Percentiles rank a stretch among this genome's conserved stretches.
Conservation (phyloP, 2,113 vertebrate species). For the Leucoraja erinaceus region DNA sequence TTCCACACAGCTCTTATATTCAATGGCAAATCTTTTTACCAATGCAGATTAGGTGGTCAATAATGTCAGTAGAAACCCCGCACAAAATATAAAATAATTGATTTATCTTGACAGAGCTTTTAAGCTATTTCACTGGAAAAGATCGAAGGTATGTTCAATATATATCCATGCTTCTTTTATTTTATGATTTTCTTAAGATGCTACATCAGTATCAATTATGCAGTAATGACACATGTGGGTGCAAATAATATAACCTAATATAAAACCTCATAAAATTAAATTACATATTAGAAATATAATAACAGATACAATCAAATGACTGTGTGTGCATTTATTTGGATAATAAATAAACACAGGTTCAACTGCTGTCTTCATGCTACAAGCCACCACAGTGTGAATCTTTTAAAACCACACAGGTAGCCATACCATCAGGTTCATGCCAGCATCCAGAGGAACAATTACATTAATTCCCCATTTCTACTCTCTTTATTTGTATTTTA, state of each 20-base stretch:
- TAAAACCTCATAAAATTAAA: too few species aligned
- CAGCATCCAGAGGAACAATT: too few species aligned
- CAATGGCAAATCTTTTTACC: background rate
- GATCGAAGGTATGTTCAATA: background rate
- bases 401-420: too few species aligned
- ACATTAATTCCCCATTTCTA: too few species aligned
- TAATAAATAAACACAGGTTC: background rate
- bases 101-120: background rate
- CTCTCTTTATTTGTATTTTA: too few species aligned
- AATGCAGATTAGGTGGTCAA: background rate
- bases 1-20: background rate
- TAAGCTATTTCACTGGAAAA: background rate
- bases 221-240: background rate
- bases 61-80: background rate
- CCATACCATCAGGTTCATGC: too few species aligned
- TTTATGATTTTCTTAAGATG: background rate
- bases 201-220: background rate
- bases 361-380: background rate
- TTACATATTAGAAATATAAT: too few species aligned
- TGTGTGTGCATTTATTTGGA: background rate
- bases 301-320: background rate
- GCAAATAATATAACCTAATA: too few species aligned
- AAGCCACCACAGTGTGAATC: background rate
- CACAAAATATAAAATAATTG: background rate
- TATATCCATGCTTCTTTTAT: background rate